A percentile compares a stretch with the other conserved stretches of the same genome.
Evolutionary conservation across 2,797 vertebrate species (phyloP).

Genomic region (Crenichthys baileyi): DNA sequence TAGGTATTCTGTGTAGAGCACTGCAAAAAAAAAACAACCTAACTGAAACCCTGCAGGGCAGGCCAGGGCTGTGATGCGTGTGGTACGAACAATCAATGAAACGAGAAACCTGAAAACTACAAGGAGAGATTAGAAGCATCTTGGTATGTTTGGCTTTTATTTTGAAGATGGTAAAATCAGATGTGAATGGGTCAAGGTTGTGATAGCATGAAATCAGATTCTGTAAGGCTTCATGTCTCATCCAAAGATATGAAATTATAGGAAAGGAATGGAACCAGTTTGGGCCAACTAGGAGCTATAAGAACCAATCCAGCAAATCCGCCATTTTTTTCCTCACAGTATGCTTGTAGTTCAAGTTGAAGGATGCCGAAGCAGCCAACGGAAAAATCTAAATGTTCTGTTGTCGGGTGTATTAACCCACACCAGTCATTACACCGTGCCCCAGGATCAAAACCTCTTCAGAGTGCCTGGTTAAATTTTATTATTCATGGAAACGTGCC

Average conservation of each 20-base stretch:
- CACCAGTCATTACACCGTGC: no score
- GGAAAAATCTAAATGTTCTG: no score
- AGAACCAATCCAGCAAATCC: no score
- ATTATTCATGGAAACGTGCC: no score
- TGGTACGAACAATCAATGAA: background rate
- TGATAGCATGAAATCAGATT: background rate
- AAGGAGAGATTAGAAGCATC: background rate
- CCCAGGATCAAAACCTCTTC: no score
- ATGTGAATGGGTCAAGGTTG: background rate
- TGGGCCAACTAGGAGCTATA: background rate
- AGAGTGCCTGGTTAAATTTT: no score
- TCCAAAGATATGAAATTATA: background rate
- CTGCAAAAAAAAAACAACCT: background rate
- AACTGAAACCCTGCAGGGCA: background rate
- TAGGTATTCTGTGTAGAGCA: background rate
- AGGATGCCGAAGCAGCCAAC: no score
- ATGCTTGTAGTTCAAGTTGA: no score
- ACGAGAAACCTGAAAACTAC: background rate
- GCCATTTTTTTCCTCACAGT: no score
- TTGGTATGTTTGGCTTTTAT: background rate
- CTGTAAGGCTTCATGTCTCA: background rate
- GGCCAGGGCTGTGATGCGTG: background rate
- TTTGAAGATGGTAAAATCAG: background rate
- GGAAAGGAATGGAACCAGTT: background rate
- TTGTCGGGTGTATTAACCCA: no score